Conservation (phyloP, 2,797 vertebrate species). For the Alectoris magna region DNA sequence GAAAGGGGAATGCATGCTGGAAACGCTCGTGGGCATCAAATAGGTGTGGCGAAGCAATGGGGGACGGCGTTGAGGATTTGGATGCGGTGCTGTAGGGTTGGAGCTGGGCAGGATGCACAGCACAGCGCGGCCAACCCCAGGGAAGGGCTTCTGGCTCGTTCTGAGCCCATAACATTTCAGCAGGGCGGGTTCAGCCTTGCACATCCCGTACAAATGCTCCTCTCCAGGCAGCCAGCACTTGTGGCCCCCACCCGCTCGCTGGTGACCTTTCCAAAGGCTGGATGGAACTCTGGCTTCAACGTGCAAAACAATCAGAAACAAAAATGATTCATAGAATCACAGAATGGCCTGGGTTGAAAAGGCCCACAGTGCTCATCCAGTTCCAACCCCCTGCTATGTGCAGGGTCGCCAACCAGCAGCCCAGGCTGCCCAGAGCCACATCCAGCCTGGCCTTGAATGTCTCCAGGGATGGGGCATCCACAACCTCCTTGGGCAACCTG, state of each 20-base stretch:
- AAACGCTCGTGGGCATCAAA: fast-evolving
- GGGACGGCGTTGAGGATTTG: neutral
- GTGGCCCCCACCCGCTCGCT: neutral
- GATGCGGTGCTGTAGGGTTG: neutral
- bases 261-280: slow-evolving; percentile 9
- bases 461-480: too few species aligned
- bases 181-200: neutral
- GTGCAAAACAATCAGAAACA: neutral
- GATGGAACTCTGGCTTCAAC: neutral
- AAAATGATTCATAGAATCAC: too few species aligned
- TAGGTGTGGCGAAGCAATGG: fast-evolving
- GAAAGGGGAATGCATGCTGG: fast-evolving
- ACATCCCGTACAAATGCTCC: neutral
- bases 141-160: neutral
- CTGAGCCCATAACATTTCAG: neutral
- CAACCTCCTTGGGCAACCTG: too few species aligned
- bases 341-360: too few species aligned
- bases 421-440: too few species aligned
- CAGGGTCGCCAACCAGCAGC: too few species aligned
- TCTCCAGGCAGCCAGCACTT: neutral
- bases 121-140: too few species aligned
- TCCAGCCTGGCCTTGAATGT: too few species aligned
- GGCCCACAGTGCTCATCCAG: too few species aligned
- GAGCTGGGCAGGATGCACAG: neutral
- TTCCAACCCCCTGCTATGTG: too few species aligned